Evolutionary conservation across 2,797 vertebrate species (phyloP).

Genomic region (Halcyon badia): DNA sequence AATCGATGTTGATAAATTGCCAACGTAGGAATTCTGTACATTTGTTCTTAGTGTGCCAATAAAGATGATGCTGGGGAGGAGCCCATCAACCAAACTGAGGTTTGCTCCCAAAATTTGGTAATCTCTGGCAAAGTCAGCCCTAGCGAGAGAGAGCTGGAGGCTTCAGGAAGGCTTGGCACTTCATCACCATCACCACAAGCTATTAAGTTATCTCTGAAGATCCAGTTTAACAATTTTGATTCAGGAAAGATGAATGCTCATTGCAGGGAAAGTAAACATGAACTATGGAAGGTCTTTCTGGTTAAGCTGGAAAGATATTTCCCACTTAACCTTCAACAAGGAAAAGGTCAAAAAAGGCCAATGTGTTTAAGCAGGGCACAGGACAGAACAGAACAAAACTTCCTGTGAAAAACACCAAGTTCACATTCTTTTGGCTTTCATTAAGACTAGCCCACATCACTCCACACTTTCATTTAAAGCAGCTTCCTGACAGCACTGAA

Average conservation of each 20-base stretch:
- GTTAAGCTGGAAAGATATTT: slow-evolving; percentile 21
- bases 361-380: slow-evolving; percentile 13
- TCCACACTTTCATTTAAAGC: slow-evolving; percentile 14
- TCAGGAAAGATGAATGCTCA: neutral
- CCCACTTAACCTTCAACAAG: slow-evolving; percentile 30
- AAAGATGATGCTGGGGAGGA: neutral
- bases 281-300: slow-evolving; percentile 1
- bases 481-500: neutral
- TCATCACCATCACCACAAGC: neutral
- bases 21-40: neutral
- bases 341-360: slow-evolving; percentile 50
- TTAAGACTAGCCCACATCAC: slow-evolving; percentile 15
- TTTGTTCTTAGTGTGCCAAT: neutral
- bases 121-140: neutral
- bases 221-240: neutral
- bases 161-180: neutral
- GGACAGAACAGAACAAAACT: neutral
- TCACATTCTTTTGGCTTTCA: slow-evolving; percentile 14
- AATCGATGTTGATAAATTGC: neutral
- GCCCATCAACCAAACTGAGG: neutral
- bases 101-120: neutral
- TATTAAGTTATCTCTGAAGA: slow-evolving; percentile 3
- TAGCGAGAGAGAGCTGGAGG: neutral
- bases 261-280: slow-evolving; percentile 8
- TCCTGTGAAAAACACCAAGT: slow-evolving; percentile 32